A percentile compares a stretch with the other conserved stretches of the same genome.
Evolutionary conservation across 2,888 invertebrate species (phyloP).

Genomic region (Alloplasta piceator): DNA sequence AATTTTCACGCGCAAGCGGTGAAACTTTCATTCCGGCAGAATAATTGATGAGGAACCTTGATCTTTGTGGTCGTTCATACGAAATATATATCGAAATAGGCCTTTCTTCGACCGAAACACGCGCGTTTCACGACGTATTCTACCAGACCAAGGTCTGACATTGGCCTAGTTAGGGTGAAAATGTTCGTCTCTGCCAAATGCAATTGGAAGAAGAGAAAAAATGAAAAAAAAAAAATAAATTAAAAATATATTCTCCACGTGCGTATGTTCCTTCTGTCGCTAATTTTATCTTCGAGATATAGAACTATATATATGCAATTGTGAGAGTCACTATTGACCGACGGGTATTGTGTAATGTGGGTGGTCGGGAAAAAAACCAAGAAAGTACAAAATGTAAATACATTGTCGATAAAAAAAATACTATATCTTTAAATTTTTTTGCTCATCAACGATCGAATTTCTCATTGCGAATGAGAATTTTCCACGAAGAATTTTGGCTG

Average conservation of each 20-base stretch:
- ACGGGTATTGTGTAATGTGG: slow-evolving; percentile 61
- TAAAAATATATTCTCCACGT: slow-evolving; percentile 59
- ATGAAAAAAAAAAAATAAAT: neutral
- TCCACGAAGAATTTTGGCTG: no score
- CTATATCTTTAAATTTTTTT: no score
- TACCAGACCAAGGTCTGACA: slow-evolving; percentile 75
- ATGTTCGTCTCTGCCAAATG: slow-evolving; percentile 74
- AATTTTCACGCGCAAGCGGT: no score
- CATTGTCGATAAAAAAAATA: no score
- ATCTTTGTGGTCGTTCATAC: slow-evolving; percentile 48
- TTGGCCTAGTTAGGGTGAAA: slow-evolving; percentile 74
- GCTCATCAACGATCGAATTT: no score
- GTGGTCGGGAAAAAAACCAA: slow-evolving; percentile 18
- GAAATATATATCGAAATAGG: slow-evolving; percentile 50
- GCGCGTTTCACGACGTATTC: slow-evolving; percentile 56
- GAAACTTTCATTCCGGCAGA: slow-evolving; percentile 44
- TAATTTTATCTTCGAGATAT: slow-evolving; percentile 74
- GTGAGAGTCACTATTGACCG: slow-evolving; percentile 58
- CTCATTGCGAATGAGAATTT: no score
- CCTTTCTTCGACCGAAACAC: slow-evolving; percentile 66
- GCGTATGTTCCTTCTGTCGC: slow-evolving; percentile 65
- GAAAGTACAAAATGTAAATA: slow-evolving; percentile 15
- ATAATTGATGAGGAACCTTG: slow-evolving; percentile 54
- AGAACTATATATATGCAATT: slow-evolving; percentile 63
- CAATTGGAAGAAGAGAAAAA: slow-evolving; percentile 47